Evolutionary conservation across 2,797 vertebrate genomes (phyloP).

Genomic region (Lepilemur ruficaudatus): DNA sequence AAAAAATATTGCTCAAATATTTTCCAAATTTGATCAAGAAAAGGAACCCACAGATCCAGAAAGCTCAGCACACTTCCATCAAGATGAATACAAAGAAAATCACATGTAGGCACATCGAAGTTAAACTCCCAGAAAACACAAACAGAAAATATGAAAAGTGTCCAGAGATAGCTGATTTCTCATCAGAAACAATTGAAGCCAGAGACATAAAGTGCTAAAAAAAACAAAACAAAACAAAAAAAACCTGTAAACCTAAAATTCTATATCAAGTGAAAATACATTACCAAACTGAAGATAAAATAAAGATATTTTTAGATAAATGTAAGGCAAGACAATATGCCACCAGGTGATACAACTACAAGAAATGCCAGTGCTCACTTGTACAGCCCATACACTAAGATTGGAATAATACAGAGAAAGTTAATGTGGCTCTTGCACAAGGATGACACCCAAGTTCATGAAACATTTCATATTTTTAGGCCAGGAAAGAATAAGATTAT

Average conservation of each 20-base stretch:
- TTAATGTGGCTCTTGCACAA: neutral
- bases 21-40: neutral
- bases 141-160: constrained; percentile 2
- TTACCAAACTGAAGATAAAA: constrained; percentile 13
- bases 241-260: neutral
- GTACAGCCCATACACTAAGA: neutral
- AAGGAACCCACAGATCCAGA: neutral
- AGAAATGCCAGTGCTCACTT: neutral
- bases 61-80: neutral
- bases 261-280: neutral
- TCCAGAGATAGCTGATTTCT: neutral
- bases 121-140: neutral
- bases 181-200: neutral
- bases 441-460: neutral
- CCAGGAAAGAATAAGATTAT: neutral
- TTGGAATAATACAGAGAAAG: neutral
- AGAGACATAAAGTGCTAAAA: constrained; percentile 9
- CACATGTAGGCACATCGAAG: neutral
- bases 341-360: neutral
- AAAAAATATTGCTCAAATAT: neutral
- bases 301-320: constrained; percentile 19
- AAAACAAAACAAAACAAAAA: neutral
- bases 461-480: neutral
- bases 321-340: neutral
- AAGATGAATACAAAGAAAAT: constrained; percentile 23